A percentile compares a stretch with the other conserved stretches of the same genome.
Conservation (phyloP, 2,888 invertebrate genomes). For the Apamea sordens region DNA sequence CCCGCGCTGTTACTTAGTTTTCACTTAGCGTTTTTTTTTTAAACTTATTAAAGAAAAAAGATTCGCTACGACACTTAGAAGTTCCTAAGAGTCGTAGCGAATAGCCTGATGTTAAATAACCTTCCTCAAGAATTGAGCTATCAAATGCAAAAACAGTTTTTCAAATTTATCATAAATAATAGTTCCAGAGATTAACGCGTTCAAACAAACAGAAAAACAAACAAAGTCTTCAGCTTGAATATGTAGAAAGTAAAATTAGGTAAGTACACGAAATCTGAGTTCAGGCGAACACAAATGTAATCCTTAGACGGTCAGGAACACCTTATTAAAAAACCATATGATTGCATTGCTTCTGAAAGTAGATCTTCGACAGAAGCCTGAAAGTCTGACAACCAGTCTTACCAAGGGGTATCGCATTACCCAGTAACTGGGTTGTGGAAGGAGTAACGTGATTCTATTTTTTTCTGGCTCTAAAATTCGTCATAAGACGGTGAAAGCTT, state of each 20-base stretch:
- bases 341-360: slow-evolving; percentile 1
- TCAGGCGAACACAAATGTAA: slow-evolving; percentile 19
- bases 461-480: neutral
- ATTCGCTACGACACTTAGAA: too few species aligned
- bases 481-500: neutral
- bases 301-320: neutral
- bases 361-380: neutral
- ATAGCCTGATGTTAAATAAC: too few species aligned
- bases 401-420: neutral
- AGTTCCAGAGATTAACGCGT: too few species aligned
- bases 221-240: neutral
- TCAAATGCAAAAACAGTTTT: too few species aligned
- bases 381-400: neutral
- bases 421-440: neutral
- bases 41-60: too few species aligned
- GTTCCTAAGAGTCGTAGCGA: too few species aligned
- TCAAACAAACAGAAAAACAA: too few species aligned
- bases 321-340: slow-evolving; percentile 8
- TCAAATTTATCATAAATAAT: too few species aligned
- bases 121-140: too few species aligned
- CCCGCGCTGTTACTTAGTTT: too few species aligned
- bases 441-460: neutral
- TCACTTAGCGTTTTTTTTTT: too few species aligned
- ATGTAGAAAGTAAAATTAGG: slow-evolving; percentile 5
- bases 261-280: slow-evolving; percentile 20